Evolutionary conservation across 2,888 invertebrate genomes (phyloP).

Genomic region (Hofmannophila pseudospretella): DNA sequence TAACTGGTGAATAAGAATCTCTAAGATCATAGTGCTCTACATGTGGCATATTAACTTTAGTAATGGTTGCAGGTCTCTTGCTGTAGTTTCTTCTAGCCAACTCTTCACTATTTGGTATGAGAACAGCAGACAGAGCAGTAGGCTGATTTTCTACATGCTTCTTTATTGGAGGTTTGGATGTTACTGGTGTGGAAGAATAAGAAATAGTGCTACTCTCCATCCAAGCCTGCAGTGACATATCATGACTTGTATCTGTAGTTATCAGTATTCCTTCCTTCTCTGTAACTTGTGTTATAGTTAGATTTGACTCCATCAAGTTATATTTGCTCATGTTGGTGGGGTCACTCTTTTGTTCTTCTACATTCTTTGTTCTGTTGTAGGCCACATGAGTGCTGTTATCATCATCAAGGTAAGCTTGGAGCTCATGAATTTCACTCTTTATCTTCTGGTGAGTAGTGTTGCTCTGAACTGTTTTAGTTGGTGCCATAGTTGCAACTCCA

Average conservation of each 20-base stretch:
- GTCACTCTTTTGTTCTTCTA: conserved; percentile 59
- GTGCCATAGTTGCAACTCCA: conserved; percentile 37
- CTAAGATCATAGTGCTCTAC: conserved; percentile 47
- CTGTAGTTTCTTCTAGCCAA: conserved; percentile 41
- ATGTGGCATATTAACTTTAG: conserved; percentile 63
- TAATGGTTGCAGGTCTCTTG: conserved; percentile 62
- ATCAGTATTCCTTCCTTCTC: conserved; percentile 64
- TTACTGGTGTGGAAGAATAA: conserved; percentile 37
- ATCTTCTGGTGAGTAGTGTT: conserved; percentile 58
- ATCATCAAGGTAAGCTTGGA: conserved; percentile 58
- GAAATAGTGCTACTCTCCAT: conserved; percentile 55
- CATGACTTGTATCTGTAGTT: conserved; percentile 65
- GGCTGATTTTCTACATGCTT: conserved; percentile 54
- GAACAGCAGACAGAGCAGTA: conserved; percentile 79
- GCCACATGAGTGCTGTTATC: conserved; percentile 61
- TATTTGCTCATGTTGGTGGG: conserved; percentile 59
- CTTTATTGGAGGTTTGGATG: conserved; percentile 46
- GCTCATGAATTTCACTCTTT: conserved; percentile 66
- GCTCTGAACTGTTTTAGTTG: conserved; percentile 36
- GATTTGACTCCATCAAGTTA: conserved; percentile 65
- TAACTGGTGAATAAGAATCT: conserved; percentile 53
- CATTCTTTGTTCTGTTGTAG: conserved; percentile 64
- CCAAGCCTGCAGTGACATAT: conserved; percentile 63
- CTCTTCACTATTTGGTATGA: conserved; percentile 77
- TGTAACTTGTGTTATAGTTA: conserved; percentile 62